phyloP scores from a whole-genome alignment of 2,797 vertebrate genomes.

The Amblyraja radiata region DNA sequence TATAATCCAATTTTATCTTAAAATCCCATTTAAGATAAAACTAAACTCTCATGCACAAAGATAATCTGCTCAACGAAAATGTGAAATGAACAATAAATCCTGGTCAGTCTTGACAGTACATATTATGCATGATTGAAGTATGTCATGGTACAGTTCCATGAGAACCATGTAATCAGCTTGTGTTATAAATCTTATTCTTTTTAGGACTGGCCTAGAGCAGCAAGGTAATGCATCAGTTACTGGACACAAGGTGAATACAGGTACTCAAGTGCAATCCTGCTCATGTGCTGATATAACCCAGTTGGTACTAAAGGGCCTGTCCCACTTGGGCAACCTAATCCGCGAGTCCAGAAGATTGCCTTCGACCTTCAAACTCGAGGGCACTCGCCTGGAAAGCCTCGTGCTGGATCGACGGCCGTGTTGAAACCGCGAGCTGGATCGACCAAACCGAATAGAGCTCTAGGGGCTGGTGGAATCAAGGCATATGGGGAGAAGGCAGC shows the following conservation, averaged over 20 bases:
- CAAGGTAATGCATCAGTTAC: neutral
- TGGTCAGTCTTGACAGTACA: neutral
- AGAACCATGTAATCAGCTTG: constrained; percentile 1
- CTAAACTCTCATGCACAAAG: neutral
- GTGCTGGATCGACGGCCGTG: no score
- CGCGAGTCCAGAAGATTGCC: no score
- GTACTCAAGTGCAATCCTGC: neutral
- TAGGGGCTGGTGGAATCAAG: no score
- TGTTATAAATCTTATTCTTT: neutral
- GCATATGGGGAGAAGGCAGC: no score
- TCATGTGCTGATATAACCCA: neutral
- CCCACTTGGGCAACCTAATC: no score
- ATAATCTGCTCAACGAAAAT: constrained; percentile 4
- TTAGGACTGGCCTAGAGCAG: no score
- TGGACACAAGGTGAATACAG: neutral
- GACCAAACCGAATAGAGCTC: no score
- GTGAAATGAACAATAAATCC: neutral
- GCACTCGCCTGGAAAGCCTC: no score
- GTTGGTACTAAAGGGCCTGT: neutral
- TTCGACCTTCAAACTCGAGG: no score
- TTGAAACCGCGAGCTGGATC: no score
- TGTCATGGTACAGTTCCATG: neutral
- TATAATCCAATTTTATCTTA: neutral
- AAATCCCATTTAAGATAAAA: neutral
- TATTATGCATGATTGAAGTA: neutral